Evolutionary conservation across 2,113 vertebrate genomes (phyloP).

Genomic region (Coptodon rendalli): DNA sequence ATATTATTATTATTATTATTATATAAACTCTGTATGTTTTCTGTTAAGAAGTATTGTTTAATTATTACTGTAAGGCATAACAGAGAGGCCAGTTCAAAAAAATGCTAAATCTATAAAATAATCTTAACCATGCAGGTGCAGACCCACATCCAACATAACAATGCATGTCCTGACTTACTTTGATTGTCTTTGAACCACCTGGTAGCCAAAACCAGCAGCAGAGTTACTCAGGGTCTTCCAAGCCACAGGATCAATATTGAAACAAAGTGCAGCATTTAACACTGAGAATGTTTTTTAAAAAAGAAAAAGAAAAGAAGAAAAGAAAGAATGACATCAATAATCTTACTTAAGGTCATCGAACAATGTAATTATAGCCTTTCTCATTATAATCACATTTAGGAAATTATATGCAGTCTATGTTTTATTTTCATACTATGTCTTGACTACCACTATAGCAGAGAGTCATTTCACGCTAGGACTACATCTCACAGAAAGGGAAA

Average conservation of each 20-base stretch:
- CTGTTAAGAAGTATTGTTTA: background rate
- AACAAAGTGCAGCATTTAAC: background rate
- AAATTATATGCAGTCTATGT: background rate
- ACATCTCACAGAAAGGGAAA: background rate
- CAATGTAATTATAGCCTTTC: background rate
- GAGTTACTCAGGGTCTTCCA: background rate
- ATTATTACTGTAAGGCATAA: background rate
- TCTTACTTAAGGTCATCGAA: background rate
- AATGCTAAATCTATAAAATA: background rate
- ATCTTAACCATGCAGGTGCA: background rate
- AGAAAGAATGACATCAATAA: accelerated
- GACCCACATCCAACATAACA: background rate
- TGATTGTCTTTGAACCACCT: background rate
- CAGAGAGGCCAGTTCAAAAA: background rate
- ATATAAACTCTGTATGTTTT: background rate
- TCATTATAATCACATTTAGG: background rate
- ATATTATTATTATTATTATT: background rate
- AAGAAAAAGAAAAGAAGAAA: background rate
- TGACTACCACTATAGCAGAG: background rate
- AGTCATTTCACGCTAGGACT: background rate
- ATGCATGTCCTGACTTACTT: background rate
- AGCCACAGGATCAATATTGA: background rate
- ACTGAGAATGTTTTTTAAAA: background rate
- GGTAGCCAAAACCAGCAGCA: background rate
- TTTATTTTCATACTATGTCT: background rate